phyloP scores from a whole-genome alignment of 2,113 vertebrate species.

The Stegostoma tigrinum region DNA sequence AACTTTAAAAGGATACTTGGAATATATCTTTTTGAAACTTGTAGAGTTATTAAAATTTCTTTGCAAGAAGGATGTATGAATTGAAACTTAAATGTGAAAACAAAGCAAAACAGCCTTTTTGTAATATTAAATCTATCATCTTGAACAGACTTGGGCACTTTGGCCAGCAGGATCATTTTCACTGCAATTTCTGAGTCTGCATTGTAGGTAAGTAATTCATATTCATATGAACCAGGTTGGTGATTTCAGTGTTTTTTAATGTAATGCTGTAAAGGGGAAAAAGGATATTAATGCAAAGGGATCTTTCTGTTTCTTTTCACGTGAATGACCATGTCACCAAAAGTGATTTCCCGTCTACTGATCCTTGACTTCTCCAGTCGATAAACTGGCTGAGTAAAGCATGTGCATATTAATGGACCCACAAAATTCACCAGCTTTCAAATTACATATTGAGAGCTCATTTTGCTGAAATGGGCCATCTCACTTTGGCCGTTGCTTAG shows the following conservation, averaged over 20 bases:
- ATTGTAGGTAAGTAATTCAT: not conserved
- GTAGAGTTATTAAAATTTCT: not conserved
- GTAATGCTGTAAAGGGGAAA: not conserved
- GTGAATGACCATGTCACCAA: not conserved
- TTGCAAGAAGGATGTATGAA: not conserved
- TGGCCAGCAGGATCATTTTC: not conserved
- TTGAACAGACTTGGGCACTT: not conserved
- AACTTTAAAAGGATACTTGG: not conserved
- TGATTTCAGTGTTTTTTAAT: not conserved
- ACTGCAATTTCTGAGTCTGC: not conserved
- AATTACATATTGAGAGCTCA: not conserved
- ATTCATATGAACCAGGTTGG: not conserved
- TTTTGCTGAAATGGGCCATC: too few species aligned
- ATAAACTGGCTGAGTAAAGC: not conserved
- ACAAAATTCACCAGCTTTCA: not conserved
- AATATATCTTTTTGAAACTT: too few species aligned
- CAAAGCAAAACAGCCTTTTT: not conserved
- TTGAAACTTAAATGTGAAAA: not conserved
- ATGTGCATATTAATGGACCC: not conserved
- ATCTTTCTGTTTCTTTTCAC: not conserved
- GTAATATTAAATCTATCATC: not conserved
- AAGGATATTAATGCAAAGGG: not conserved
- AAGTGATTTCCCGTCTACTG: not conserved
- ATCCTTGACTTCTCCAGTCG: not conserved
- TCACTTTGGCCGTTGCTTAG: too few species aligned